Percentiles rank a stretch among this genome's conserved stretches.
phyloP scores from a whole-genome alignment of 2,113 vertebrate species.

The Machaerirhynchus nigripectus region DNA sequence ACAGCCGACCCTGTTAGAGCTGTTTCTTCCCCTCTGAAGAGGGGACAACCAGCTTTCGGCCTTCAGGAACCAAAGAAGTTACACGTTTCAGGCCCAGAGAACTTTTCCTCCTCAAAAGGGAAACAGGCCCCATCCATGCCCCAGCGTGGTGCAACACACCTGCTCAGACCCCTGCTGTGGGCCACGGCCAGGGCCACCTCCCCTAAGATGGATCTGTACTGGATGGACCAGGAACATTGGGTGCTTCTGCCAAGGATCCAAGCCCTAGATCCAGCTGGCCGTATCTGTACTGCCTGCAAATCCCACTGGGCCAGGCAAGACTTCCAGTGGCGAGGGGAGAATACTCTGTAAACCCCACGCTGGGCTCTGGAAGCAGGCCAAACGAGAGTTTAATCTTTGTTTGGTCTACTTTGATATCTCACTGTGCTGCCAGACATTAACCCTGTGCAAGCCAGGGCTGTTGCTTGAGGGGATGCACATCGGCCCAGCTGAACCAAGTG shows the following conservation, averaged over 20 bases:
- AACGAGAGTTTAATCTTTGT: neutral
- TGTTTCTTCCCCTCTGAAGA: neutral
- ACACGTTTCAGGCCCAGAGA: neutral
- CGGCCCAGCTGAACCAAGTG: neutral
- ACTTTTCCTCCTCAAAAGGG: neutral
- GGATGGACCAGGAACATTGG: neutral
- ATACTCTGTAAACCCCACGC: neutral
- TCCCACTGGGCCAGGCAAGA: neutral
- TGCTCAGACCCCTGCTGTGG: neutral
- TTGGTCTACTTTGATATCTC: neutral
- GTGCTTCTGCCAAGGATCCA: neutral
- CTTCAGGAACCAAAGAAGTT: neutral
- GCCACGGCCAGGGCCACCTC: neutral
- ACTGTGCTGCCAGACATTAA: neutral
- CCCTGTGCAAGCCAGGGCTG: neutral
- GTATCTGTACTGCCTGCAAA: neutral
- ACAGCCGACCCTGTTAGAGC: neutral
- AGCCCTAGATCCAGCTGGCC: neutral
- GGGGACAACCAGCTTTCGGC: neutral
- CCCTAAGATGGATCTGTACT: neutral
- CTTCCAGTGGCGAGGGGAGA: neutral
- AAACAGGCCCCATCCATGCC: neutral
- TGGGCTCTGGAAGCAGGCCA: neutral
- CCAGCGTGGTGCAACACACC: accelerated
- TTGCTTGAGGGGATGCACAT: accelerated